A percentile compares a stretch with the other conserved stretches of the same genome.
phyloP scores from a whole-genome alignment of 2,888 invertebrate species.

The Argynnis bischoffii region DNA sequence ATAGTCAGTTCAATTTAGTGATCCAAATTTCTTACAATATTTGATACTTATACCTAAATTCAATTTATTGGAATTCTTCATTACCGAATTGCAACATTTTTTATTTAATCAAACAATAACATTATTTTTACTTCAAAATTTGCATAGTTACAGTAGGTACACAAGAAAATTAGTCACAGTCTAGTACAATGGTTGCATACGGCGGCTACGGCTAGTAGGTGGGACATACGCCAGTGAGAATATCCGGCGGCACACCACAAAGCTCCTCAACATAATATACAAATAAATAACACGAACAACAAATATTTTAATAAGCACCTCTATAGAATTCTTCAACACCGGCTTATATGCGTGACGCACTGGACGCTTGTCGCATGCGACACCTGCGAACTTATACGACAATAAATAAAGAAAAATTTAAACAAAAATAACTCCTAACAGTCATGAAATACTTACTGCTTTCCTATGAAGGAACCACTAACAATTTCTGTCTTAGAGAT shows the following conservation, averaged over 20 bases:
- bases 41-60: no score
- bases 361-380: constrained; percentile 39
- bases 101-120: background rate
- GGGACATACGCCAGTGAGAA: constrained; percentile 61
- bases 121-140: constrained; percentile 48
- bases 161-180: constrained; percentile 70
- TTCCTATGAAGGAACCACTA: constrained; percentile 40
- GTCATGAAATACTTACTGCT: constrained; percentile 40
- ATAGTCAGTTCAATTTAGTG: no score
- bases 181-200: constrained; percentile 60
- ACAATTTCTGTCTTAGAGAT: constrained; percentile 49
- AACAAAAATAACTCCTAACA: constrained; percentile 7
- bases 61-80: no score
- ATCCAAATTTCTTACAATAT: no score
- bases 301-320: constrained; percentile 82
- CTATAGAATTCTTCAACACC: constrained; percentile 74
- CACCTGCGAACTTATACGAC: constrained; percentile 43
- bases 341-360: constrained; percentile 70
- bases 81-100: background rate
- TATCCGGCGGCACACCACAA: constrained; percentile 68
- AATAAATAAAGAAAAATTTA: constrained; percentile 15
- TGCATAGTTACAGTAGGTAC: constrained; percentile 66
- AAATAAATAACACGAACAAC: constrained; percentile 81
- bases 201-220: constrained; percentile 35
- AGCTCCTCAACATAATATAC: constrained; percentile 67